These are phyloP conservation scores for Thymelicus lineola DNA, from an alignment of 2,888 invertebrate genomes.

Conservation along the genomic window DNA sequence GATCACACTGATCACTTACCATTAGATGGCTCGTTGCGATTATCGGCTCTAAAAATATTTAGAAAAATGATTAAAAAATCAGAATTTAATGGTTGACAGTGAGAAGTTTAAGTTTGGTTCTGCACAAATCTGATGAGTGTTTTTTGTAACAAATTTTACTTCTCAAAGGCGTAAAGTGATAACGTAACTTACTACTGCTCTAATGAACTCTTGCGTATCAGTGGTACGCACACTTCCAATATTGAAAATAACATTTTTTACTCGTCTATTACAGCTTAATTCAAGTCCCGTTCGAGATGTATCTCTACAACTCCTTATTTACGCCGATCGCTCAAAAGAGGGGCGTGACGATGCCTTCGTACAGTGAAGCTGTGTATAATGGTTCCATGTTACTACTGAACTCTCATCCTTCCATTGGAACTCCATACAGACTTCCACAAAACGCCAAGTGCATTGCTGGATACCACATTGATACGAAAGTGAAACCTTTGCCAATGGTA, in stretches of 20 bases:
- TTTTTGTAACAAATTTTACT: too few relatives aligned
- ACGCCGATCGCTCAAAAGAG: slow-evolving; percentile 53
- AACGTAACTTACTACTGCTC: too few relatives aligned
- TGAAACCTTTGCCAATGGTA: slow-evolving; percentile 62
- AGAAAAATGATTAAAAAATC: too few relatives aligned
- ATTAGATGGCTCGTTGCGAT: too few relatives aligned
- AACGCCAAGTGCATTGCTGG: slow-evolving; percentile 63
- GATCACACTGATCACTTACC: too few relatives aligned
- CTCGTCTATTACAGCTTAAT: slow-evolving; percentile 16
- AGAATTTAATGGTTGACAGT: too few relatives aligned
- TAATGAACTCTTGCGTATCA: too few relatives aligned
- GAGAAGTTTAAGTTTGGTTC: too few relatives aligned
- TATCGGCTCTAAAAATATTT: too few relatives aligned
- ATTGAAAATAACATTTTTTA: background rate
- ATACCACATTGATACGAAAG: slow-evolving; percentile 58
- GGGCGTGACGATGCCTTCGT: slow-evolving; percentile 55
- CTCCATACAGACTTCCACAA: slow-evolving; percentile 54
- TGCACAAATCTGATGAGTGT: too few relatives aligned
- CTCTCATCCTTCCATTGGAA: slow-evolving; percentile 58
- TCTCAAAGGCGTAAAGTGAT: too few relatives aligned
- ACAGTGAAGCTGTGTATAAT: slow-evolving; percentile 57
- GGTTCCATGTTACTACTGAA: slow-evolving; percentile 62
- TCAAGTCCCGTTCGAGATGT: slow-evolving; percentile 45
- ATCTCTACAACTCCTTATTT: slow-evolving; percentile 50
- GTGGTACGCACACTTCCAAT: too few relatives aligned